Evolutionary conservation across 2,113 vertebrate species (phyloP).

Genomic region (Malurus melanocephalus): DNA sequence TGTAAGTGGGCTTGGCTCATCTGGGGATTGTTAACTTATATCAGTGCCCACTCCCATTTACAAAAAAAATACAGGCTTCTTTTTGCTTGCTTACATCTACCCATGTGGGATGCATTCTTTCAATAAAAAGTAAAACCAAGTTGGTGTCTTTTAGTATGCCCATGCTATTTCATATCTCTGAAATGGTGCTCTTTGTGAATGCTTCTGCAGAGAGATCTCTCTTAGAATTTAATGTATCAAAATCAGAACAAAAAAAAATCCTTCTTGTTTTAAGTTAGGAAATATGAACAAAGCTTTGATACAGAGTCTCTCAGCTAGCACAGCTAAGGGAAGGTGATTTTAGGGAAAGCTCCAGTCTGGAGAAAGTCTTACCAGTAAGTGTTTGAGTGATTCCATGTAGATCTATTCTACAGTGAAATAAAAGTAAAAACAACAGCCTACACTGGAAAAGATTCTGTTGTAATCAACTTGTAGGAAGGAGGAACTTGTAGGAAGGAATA

Average conservation of each 20-base stretch:
- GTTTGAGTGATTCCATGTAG: background rate
- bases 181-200: background rate
- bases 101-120: background rate
- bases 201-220: background rate
- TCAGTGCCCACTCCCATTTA: background rate
- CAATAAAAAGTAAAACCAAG: background rate
- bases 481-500: background rate
- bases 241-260: background rate
- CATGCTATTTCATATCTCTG: background rate
- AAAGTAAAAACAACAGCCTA: background rate
- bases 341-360: background rate
- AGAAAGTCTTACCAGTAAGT: background rate
- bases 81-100: background rate
- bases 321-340: background rate
- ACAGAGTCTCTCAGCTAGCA: background rate
- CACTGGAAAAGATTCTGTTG: background rate
- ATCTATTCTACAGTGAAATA: background rate
- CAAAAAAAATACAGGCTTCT: background rate
- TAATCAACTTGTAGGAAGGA: background rate
- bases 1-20: background rate
- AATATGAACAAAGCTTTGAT: accelerated
- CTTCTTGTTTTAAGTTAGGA: background rate
- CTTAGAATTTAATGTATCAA: background rate
- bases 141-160: background rate
- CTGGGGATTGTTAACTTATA: background rate